A percentile compares a stretch with the other conserved stretches of the same genome.
phyloP scores from a whole-genome alignment of 2,888 invertebrate genomes.

The Brenthis ino region DNA sequence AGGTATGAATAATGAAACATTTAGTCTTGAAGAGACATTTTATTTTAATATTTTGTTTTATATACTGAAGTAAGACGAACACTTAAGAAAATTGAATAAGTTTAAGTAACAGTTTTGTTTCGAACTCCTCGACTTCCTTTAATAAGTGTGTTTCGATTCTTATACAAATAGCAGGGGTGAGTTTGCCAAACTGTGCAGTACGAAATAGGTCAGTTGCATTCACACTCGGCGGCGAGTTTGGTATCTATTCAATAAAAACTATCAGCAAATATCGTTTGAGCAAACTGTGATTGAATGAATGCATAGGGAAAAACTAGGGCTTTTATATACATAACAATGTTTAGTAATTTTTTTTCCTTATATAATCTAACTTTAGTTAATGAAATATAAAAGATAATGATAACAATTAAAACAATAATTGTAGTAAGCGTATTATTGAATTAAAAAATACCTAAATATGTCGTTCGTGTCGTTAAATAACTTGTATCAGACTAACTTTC shows the following conservation, averaged over 20 bases:
- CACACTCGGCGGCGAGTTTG: conserved; percentile 27
- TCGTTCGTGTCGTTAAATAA: no score
- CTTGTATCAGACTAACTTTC: no score
- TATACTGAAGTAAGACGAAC: not conserved
- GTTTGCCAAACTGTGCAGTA: conserved; percentile 30
- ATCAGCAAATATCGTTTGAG: conserved; percentile 19
- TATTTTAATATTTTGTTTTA: conserved; percentile 1
- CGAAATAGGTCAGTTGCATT: conserved; percentile 48
- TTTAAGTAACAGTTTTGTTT: conserved; percentile 6
- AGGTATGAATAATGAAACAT: not conserved
- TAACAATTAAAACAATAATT: no score
- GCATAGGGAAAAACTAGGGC: not conserved
- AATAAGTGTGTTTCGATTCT: conserved; percentile 31
- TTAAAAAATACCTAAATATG: no score
- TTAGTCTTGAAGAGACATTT: not conserved
- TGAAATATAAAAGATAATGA: no score
- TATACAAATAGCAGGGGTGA: conserved; percentile 26
- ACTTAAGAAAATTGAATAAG: conserved; percentile 21
- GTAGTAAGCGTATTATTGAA: no score
- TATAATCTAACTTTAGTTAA: no score
- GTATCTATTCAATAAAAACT: conserved; percentile 28
- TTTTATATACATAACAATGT: no score
- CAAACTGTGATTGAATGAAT: conserved; percentile 18
- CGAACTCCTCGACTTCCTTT: conserved; percentile 15
- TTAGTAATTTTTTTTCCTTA: no score